These are phyloP conservation scores for Porites lobata DNA, from an alignment of 92 coral and sea anemone genomes.

Conservation along the genomic window DNA sequence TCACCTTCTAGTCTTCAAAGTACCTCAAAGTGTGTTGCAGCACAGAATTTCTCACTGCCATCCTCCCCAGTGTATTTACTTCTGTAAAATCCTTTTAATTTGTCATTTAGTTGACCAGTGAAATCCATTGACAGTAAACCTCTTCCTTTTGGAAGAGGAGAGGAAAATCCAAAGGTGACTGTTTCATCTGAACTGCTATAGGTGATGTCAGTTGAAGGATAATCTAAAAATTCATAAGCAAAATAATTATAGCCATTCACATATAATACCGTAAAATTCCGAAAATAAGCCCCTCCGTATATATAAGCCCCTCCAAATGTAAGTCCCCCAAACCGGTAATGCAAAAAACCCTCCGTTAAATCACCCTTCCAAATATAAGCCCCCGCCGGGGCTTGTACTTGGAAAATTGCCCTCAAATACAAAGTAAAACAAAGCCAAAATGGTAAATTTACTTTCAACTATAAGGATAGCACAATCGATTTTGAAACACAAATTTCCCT, in stretches of 20 bases:
- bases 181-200: conserved; percentile 86
- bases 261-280: too few relatives aligned
- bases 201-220: conserved; percentile 70
- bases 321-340: too few relatives aligned
- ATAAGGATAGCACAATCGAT: too few relatives aligned
- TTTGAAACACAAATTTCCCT: too few relatives aligned
- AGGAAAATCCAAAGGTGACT: conserved; percentile 75
- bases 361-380: too few relatives aligned
- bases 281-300: too few relatives aligned
- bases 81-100: conserved; percentile 97
- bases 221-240: background rate
- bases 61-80: conserved; percentile 86
- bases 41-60: conserved; percentile 89
- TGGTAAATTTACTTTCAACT: too few relatives aligned
- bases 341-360: too few relatives aligned
- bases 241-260: background rate
- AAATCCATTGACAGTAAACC: conserved; percentile 82
- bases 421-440: too few relatives aligned
- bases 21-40: conserved; percentile 99
- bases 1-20: background rate
- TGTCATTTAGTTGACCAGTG: conserved; percentile 94
- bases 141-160: conserved; percentile 80
- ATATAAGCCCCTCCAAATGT: too few relatives aligned
- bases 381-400: too few relatives aligned
- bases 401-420: too few relatives aligned